These are phyloP conservation scores for Muntiacus reevesi DNA, from an alignment of 2,113 vertebrate species.

Conservation along the genomic window DNA sequence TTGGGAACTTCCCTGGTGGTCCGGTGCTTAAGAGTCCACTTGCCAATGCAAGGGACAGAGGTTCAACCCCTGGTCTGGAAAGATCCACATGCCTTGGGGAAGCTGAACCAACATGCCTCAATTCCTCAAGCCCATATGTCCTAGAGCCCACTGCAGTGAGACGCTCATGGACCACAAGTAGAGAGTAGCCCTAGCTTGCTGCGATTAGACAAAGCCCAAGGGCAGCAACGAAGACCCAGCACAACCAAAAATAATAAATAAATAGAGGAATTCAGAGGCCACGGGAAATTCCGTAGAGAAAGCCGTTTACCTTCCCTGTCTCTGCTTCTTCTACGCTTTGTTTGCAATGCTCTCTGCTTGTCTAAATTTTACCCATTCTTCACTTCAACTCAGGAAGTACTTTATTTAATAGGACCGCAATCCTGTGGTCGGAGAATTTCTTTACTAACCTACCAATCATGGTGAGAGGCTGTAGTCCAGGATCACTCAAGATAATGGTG, in stretches of 20 bases:
- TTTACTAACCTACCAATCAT: background rate
- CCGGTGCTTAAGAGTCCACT: background rate
- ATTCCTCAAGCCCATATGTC: background rate
- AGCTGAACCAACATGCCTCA: background rate
- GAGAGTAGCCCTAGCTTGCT: background rate
- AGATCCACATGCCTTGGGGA: background rate
- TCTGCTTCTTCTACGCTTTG: background rate
- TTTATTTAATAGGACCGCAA: background rate
- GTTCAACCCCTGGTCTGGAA: background rate
- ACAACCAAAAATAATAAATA: background rate
- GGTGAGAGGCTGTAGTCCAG: background rate
- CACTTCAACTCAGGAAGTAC: background rate
- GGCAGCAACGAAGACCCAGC: background rate
- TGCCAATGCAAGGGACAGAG: background rate
- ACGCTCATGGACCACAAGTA: background rate
- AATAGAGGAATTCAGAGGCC: background rate
- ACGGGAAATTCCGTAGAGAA: background rate
- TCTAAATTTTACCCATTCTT: background rate
- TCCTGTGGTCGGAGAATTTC: background rate
- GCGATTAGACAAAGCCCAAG: background rate
- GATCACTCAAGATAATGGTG: background rate
- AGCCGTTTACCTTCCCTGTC: background rate
- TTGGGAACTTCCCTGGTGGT: background rate
- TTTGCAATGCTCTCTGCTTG: background rate
- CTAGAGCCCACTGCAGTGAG: background rate